Evolutionary conservation across 2,797 vertebrate species (phyloP), one percentile per base, ranked within the genome.

Genomic region (Mastacembelus armatus): DNA sequence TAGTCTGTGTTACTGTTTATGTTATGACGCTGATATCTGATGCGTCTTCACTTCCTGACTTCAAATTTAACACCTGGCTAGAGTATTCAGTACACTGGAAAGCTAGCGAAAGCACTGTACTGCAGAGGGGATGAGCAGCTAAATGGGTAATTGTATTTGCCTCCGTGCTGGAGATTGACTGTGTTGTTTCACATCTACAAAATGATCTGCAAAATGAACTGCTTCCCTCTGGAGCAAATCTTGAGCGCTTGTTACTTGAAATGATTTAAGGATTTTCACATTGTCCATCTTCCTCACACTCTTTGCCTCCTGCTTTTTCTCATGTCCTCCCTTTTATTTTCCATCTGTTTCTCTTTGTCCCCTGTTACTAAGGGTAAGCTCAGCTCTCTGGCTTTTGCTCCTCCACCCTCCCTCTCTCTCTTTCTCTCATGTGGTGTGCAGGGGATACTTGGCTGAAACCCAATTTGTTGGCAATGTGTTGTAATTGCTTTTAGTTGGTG

Each of bases 401-500:
- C 16, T 60, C 59, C 30, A 18, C 44, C 70, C 40, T 39, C n/a
- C 45, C 39, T 57, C 24, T 38, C 35, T 0, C 49, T 62, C 43
- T 26, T 55, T 70, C 45, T 45, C 44, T 60, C 18, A 38, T 54
- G 50, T 66, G 39, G 50, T 61, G 56, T 76, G 16, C 55, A 52
- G 47, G 26, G 65, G 63, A 83, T 83, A 78, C 58, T 88, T 91
- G 91, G 82, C 87, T 14, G 32, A 43, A 60, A 56, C 74, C 86
- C 86, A 92, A 61, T 86, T 81, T 75, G 38, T 56, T 58, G 79
- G 71, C 67, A 65, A 36, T 74, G 81, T 78, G 67, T 79, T 73
- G 76, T 87, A 92, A 89, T 90, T 91, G 85, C 59, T 84, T 92
- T 90, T 80, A 86, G 71, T 79, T 83, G 63, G 38, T 71, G 64